Conservation (phyloP, 2,113 vertebrate species). For the Glaucomys volans region DNA sequence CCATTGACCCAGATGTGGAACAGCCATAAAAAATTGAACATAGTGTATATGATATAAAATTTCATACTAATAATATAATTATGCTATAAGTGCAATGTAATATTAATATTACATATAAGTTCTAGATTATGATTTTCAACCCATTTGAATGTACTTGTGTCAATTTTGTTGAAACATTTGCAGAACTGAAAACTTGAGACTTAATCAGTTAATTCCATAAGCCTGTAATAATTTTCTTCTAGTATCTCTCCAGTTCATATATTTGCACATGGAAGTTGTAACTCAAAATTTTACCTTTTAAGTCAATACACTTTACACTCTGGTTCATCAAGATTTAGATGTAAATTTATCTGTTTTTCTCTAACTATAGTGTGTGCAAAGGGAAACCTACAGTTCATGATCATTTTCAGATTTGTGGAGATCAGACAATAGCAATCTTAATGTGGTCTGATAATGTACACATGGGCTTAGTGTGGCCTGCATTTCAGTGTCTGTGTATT, state of each 20-base stretch:
- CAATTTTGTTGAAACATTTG: background rate
- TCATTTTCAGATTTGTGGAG: background rate
- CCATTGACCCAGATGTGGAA: background rate
- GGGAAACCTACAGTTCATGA: background rate
- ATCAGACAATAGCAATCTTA: background rate
- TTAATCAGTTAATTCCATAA: background rate
- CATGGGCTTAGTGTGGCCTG: background rate
- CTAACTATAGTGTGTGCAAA: background rate
- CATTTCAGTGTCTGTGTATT: background rate
- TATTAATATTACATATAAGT: background rate
- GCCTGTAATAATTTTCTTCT: background rate
- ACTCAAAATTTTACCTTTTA: background rate
- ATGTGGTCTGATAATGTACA: background rate
- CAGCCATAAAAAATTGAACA: background rate
- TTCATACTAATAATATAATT: background rate
- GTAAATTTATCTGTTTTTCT: constrained; percentile 8
- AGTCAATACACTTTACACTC: background rate
- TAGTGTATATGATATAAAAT: background rate
- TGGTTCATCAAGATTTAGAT: background rate
- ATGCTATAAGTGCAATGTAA: background rate
- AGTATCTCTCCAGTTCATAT: background rate
- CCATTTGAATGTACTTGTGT: background rate
- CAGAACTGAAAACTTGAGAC: background rate
- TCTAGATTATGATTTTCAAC: background rate
- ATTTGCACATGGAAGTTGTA: background rate